Conservation (phyloP, 2,888 invertebrate species). For the Protodeltote pygarga region DNA sequence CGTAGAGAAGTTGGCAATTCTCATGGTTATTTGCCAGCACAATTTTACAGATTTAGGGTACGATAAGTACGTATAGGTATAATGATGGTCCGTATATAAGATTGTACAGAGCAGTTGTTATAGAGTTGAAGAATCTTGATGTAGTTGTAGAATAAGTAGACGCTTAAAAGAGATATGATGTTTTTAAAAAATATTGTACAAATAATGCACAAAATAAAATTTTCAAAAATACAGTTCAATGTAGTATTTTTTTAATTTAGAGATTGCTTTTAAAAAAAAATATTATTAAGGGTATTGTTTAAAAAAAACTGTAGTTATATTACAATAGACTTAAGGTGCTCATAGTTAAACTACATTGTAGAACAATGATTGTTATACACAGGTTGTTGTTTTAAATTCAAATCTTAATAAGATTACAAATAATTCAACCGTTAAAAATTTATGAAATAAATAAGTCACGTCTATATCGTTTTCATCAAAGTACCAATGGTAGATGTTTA, state of each 20-base stretch:
- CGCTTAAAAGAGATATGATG: constrained; percentile 21
- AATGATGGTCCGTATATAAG: neutral
- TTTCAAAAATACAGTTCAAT: neutral
- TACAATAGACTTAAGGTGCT: constrained; percentile 39
- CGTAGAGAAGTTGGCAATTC: too few species aligned
- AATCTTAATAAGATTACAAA: constrained; percentile 14
- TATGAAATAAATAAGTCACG: constrained; percentile 5
- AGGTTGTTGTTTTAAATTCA: constrained; percentile 29
- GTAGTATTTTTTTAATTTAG: too few species aligned
- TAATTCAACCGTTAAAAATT: constrained; percentile 6
- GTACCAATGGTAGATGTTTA: neutral
- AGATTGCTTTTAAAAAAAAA: too few species aligned
- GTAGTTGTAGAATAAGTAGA: constrained; percentile 40
- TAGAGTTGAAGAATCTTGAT: constrained; percentile 8
- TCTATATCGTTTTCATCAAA: constrained; percentile 3
- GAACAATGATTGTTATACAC: constrained; percentile 22
- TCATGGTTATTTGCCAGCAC: too few species aligned
- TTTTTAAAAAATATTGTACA: constrained; percentile 18
- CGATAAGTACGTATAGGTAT: too few species aligned
- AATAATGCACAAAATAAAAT: constrained; percentile 39
- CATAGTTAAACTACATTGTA: constrained; percentile 33
- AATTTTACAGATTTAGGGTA: too few species aligned
- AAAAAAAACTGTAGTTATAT: constrained; percentile 24
- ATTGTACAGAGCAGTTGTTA: constrained; percentile 3
- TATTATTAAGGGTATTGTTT: too few species aligned